phyloP scores from a whole-genome alignment of 2,888 invertebrate genomes.

The Thereva unica region DNA sequence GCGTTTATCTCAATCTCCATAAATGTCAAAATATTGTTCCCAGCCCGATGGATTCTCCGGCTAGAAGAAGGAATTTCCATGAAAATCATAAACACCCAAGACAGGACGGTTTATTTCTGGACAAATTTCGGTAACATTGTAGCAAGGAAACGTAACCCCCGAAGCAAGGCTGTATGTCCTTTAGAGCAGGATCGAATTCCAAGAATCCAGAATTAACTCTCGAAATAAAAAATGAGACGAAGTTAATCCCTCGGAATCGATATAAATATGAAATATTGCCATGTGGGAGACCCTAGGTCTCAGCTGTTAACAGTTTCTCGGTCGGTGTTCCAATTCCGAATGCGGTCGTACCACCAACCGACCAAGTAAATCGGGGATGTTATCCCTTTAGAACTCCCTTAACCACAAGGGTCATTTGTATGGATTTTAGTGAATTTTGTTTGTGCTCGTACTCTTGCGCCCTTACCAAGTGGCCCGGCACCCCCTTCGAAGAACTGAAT shows the following conservation, averaged over 20 bases:
- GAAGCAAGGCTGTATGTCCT: constrained; percentile 2
- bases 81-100: constrained; percentile 7
- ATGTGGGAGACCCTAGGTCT: constrained; percentile 32
- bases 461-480: not conserved
- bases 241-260: constrained; percentile 34
- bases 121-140: not conserved
- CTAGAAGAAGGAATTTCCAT: not conserved
- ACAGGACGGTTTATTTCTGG: constrained; percentile 26
- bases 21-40: constrained; percentile 39
- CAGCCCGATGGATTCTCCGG: constrained; percentile 1
- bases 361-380: constrained; percentile 20
- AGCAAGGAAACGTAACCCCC: not conserved
- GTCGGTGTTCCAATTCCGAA: constrained; percentile 2
- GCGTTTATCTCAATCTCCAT: constrained; percentile 38
- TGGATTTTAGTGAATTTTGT: constrained; percentile 15
- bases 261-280: constrained; percentile 36
- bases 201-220: constrained; percentile 20
- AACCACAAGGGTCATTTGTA: constrained; percentile 32
- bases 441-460: not conserved
- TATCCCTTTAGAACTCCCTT: constrained; percentile 24
- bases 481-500: constrained; percentile 14
- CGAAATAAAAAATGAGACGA: constrained; percentile 27
- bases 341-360: constrained; percentile 15
- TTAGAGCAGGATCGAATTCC: constrained; percentile 12
- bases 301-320: constrained; percentile 32